Base-by-base conservation (phyloP, 2,113 vertebrate species). In the Centropus unirufus region DNA sequence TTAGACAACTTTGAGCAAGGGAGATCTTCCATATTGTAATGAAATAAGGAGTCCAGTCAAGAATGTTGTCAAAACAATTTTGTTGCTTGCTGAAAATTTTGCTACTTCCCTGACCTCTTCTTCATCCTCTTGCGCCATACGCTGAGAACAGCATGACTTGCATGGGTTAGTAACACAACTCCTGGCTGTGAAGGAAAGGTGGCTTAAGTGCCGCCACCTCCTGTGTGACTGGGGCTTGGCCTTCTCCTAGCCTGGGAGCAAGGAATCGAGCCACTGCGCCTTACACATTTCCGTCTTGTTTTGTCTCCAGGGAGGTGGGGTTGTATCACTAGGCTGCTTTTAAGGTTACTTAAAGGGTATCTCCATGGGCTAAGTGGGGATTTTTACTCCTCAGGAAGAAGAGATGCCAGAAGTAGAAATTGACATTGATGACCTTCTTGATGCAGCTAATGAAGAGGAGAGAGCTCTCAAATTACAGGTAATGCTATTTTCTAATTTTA, bases 371-470 rank as follows among this genome's bases (percentile, higher is more conserved):
- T 91, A 86, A 87, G 14, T 57, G 61, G n/a, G 23, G 67, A 9
- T 82, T 87, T 55, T 75, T 49, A 18, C 52, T 73, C 94, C 82
- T 68, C 94, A 99, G 99, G 99, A 99, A 94, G 99, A 99, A 97
- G 99, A 99, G 97, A 99, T 99, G 99, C 99, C 99, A 12, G 99
- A 99, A 94, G 99, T 99, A 90, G 99, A 99, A 98, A 99, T 99
- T 66, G 99, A 99, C 96, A 99, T 99, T 66, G 99, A 99, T 72
- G 99, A 99, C 89, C 98, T 99, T 91, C 95, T 99, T 96, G 99
- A 99, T 97, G 98, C 99, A 93, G 98, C 96, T 98, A 98, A 98
- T 81, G 99, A 99, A 88, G 99, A 99, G 23, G 99, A 99, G 74
- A 98, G 99, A 97, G 98, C 99, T 96, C 97, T 98, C 84, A 99